A percentile compares a stretch with the other conserved stretches of the same genome.
These are phyloP conservation scores for Aethina tumida DNA, from an alignment of 1,140 invertebrate species.

Conservation along the genomic window DNA sequence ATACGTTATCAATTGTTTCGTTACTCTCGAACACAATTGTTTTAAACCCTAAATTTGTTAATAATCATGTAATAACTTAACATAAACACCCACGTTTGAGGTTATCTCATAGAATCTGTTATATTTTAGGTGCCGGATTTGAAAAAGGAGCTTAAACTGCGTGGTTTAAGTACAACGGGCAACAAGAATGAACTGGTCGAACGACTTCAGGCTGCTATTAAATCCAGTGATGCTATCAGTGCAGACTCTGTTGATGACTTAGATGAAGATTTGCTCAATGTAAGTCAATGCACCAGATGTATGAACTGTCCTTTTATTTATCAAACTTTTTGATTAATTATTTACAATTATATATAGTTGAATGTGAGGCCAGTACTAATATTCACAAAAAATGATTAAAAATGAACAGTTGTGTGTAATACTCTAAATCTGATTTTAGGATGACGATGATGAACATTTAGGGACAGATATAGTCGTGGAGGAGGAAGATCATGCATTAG, in stretches of 20 bases:
- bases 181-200: constrained; percentile 73
- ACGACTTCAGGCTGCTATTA: constrained; percentile 56
- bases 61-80: not conserved
- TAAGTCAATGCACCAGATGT: constrained; percentile 15
- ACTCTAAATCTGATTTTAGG: constrained; percentile 20
- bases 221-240: constrained; percentile 38
- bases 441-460: constrained; percentile 34
- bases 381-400: constrained; percentile 5
- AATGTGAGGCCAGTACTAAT: not conserved
- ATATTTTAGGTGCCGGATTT: constrained; percentile 59
- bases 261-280: constrained; percentile 42
- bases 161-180: constrained; percentile 60
- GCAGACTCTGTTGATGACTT: constrained; percentile 42
- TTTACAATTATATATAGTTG: not conserved
- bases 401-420: no score
- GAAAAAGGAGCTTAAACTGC: constrained; percentile 66
- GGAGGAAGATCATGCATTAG: constrained; percentile 29
- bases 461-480: constrained; percentile 27
- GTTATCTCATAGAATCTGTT: constrained; percentile 12
- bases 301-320: constrained; percentile 4
- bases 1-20: no score
- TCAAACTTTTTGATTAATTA: constrained; percentile 10
- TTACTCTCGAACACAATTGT: no score
- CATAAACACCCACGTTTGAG: no score
- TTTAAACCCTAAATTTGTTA: not conserved